Evolutionary conservation across 2,113 vertebrate genomes (phyloP).

Genomic region (Ptyas mucosa): DNA sequence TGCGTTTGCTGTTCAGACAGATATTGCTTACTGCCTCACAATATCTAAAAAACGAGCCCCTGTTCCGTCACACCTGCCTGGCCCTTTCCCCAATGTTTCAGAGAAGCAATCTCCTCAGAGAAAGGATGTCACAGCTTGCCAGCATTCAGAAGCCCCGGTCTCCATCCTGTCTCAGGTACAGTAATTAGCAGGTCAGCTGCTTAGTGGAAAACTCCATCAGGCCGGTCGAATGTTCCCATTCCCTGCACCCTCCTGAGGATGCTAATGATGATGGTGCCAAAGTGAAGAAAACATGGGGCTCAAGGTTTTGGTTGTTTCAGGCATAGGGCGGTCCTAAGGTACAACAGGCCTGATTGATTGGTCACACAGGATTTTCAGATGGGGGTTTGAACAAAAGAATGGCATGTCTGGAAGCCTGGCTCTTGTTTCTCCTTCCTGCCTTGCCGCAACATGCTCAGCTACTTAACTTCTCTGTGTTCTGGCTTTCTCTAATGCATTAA

Average conservation of each 20-base stretch:
- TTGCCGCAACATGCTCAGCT: background rate
- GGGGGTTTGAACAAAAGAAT: background rate
- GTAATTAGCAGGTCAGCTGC: background rate
- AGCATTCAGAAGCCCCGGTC: background rate
- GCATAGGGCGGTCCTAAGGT: background rate
- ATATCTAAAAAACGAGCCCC: background rate
- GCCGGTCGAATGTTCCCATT: background rate
- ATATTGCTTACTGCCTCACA: background rate
- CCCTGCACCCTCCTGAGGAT: conserved; percentile 6
- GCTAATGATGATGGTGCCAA: background rate
- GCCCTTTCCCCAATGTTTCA: background rate
- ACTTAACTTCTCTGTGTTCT: background rate
- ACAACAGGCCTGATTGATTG: background rate
- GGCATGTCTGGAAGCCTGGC: background rate
- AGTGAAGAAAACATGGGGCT: background rate
- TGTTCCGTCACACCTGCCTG: too few species aligned
- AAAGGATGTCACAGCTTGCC: background rate
- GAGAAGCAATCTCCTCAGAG: background rate
- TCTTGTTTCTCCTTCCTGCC: background rate
- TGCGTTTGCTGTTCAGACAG: background rate
- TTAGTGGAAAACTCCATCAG: background rate
- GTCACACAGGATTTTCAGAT: background rate
- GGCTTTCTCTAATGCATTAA: background rate
- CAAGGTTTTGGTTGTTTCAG: background rate
- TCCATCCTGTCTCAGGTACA: background rate